Base-by-base conservation (phyloP, 2,888 invertebrate genomes). In the Emesis russula region DNA sequence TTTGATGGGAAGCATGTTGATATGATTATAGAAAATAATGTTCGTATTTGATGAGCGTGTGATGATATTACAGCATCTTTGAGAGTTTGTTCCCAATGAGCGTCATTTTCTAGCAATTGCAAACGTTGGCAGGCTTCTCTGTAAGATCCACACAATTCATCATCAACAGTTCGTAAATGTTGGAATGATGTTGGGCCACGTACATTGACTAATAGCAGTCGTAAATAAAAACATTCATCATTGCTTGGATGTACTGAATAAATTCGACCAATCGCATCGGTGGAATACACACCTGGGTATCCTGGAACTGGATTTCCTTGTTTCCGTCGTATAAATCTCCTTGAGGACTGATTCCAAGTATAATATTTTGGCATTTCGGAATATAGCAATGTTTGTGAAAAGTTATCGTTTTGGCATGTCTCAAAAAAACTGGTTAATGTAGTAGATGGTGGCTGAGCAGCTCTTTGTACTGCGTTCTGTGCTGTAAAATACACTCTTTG, bases 191-290 rank as follows among this genome's bases (percentile, higher is more conserved):
- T 36, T 36, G 36, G 36, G 36, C 36, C 36, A 36, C 36, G 36
- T 36, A 36, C 36, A 36, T 36, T 36, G 36, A 36, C 36, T 36
- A 36, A 36, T 36, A 36, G 87, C 86, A 97, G 85, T 25, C 96
- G 95, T 70, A 96, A 95, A 94, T 96, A 96, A 93, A 92, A 97
- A 90, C 95, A 96, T 85, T 96, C 95, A 77, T 89, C 92, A 70
- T 95, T 92, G 85, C 91, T 96, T 33, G 96, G 96, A 95, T 96
- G 96, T 41, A 96, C 96, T 91, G 96, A 90, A 87, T 97, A 97
- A 87, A 97, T 83, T 4, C 96, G 94, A 18, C 96, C 96, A 25
- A 96, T 83, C 15, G 95, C 95, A 95, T 96, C 93, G 53, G 93
- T 93, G 76, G 95, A 95, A 96, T 85, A 95, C 76, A 96, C 92